Base-by-base conservation (phyloP, 2,888 invertebrate species). In the Helleia helle region DNA sequence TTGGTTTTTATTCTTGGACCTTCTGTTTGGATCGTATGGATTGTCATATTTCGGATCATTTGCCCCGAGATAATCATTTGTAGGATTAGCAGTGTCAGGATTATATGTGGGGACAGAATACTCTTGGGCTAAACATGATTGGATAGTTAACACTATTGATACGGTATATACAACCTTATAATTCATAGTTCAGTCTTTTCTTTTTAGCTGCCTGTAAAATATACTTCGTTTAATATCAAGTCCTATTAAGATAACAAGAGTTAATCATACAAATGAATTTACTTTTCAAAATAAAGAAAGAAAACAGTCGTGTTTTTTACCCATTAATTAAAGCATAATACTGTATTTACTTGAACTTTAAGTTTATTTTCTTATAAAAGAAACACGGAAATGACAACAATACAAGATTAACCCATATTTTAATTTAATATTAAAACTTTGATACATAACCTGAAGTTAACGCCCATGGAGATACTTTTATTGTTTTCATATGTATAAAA, bases 381-480 rank as follows among this genome's bases (percentile, higher is more conserved):
- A 11, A 14, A 25, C 31, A 26, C 29, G 31, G 28, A 39, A 36
- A 46, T 42, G n/a, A n/a, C n/a, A n/a, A 41, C 49, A 60, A 60
- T 40, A 52, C 49, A 46, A 46, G 54, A 64, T 64, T 65, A 71
- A 54, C 65, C 60, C 48, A 56, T 60, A 58, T 70, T 68, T 66
- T 74, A 75, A 80, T 80, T 75, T 60, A 80, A 80, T 79, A 79
- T 72, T 65, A 73, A 67, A 55, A 60, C 67, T 65, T 59, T 66
- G 64, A 53, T 59, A 63, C 59, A 59, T 76, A 72, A 75, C 75
- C 75, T 73, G 75, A 69, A 73, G 81, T 74, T 70, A 73, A 80
- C 83, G 83, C 83, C 83, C 83, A 81, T 81, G 65, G 65, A 79
- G 66, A 65, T 63, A 58, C 55, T 58, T 61, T 66, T 61, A 59